Conservation (phyloP, 2,113 vertebrate species). For the Cyprinodon brontotheroides region DNA sequence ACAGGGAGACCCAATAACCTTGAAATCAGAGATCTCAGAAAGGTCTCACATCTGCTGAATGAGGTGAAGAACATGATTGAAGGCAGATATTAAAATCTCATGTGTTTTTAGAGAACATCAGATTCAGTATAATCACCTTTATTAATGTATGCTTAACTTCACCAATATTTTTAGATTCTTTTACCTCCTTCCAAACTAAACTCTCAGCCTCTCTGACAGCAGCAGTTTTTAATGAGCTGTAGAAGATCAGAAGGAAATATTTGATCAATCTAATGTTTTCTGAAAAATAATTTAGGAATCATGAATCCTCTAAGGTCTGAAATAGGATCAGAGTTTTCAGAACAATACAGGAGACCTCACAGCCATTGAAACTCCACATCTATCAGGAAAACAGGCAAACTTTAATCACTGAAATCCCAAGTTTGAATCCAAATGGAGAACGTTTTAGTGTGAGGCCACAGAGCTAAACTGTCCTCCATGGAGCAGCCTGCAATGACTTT, state of each 20-base stretch:
- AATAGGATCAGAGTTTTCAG: too few species aligned
- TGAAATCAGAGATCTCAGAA: neutral
- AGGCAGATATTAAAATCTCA: neutral
- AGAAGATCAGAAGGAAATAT: neutral
- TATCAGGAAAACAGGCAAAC: too few species aligned
- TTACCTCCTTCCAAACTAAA: too few species aligned
- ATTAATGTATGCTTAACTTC: neutral
- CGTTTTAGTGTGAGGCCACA: too few species aligned
- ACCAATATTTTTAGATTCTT: neutral
- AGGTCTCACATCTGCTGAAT: constrained; percentile 6
- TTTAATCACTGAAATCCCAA: too few species aligned
- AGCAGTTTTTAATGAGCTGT: neutral
- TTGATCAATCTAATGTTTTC: neutral
- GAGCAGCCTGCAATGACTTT: too few species aligned
- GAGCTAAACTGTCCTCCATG: too few species aligned
- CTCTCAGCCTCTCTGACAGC: too few species aligned
- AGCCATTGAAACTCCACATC: too few species aligned
- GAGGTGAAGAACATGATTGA: neutral
- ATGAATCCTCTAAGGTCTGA: neutral
- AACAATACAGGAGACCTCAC: too few species aligned
- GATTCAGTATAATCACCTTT: neutral
- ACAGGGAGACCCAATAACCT: constrained; percentile 6
- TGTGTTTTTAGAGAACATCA: neutral
- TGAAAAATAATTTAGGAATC: neutral
- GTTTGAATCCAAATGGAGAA: too few species aligned